Evolutionary conservation across 2,797 vertebrate genomes (phyloP).

Genomic region (Chiroxiphia lanceolata): DNA sequence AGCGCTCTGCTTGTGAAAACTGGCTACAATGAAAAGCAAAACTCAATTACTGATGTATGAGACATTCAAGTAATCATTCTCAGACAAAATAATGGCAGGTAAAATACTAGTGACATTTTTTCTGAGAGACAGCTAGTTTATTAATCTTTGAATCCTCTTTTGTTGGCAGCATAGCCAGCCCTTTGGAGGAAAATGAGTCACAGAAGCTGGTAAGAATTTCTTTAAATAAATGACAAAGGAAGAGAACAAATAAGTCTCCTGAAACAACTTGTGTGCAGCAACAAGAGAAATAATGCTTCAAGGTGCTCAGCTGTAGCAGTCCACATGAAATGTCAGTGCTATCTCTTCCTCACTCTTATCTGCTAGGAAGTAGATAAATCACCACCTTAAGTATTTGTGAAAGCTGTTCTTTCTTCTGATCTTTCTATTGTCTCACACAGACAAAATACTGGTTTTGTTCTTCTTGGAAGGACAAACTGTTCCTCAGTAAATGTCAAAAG

Average conservation of each 20-base stretch:
- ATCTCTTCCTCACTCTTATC: not conserved
- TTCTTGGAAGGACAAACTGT: not conserved
- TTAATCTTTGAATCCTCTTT: not conserved
- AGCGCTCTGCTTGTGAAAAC: not conserved
- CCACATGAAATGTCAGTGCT: not conserved
- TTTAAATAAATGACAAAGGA: slow-evolving; percentile 18
- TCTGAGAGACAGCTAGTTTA: not conserved
- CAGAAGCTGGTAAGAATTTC: not conserved
- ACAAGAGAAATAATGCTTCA: not conserved
- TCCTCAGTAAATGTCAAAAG: slow-evolving; percentile 6
- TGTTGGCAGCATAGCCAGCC: not conserved
- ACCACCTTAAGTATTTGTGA: not conserved
- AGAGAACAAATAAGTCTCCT: slow-evolving; percentile 11
- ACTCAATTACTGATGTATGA: not conserved
- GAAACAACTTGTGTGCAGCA: not conserved
- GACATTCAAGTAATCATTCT: not conserved
- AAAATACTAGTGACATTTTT: not conserved
- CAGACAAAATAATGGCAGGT: not conserved
- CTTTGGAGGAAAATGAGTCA: slow-evolving; percentile 1
- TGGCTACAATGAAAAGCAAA: not conserved
- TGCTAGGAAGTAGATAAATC: slow-evolving; percentile 5
- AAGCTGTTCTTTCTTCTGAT: not conserved
- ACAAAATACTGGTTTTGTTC: not conserved
- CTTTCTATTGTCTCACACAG: not conserved
- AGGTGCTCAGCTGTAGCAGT: not conserved